Evolutionary conservation across 2,888 invertebrate species (phyloP), one percentile per base, ranked within the genome.

Genomic region (Thymelicus lineola): DNA sequence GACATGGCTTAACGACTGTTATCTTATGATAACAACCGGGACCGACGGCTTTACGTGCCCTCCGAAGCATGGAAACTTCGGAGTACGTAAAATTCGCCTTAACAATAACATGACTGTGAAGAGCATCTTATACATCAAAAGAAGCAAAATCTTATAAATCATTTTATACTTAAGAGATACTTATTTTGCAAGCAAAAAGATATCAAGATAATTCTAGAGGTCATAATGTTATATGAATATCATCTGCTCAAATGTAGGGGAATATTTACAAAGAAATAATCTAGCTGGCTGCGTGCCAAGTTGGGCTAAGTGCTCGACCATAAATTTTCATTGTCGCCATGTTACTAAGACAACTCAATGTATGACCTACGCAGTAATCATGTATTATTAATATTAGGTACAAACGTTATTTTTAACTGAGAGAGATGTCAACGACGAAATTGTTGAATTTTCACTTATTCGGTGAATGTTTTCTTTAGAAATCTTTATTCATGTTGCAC

Each of bases 241-340:
- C 57, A 69, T 67, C 50, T 45, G 36, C 59, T 66, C n/a, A 64
- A 65, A 61, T 53, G 46, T 68, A 60, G 53, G 45, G 20, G 35
- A 62, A 68, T 53, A 46, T 62, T 38, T 17, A 65, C 28, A 45
- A 58, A 59, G 46, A 68, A 65, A 58, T 60, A n/a, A 57, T 10
- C 57, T 42, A 59, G n/a, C 48, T 72, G 64, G 60, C 70, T 45
- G 50, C n/a, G 36, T 48, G 64, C 57, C 61, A 67, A 62, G 61
- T 50, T 58, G 1, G 28, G 46, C 42, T 55, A 68, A 68, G 68
- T 68, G 62, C n/a, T 20, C 20, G n/a, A 57, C 57, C 17, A 68
- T 68, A 48, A 62, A 68, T 68, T 68, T 68, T 68, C 68, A 20
- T 68, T 42, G 46, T 62, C 28, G 38, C 59, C 67, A 45, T 68